Evolutionary conservation across 2,888 invertebrate genomes (phyloP).

Genomic region (Pogonocherus hispidulus): DNA sequence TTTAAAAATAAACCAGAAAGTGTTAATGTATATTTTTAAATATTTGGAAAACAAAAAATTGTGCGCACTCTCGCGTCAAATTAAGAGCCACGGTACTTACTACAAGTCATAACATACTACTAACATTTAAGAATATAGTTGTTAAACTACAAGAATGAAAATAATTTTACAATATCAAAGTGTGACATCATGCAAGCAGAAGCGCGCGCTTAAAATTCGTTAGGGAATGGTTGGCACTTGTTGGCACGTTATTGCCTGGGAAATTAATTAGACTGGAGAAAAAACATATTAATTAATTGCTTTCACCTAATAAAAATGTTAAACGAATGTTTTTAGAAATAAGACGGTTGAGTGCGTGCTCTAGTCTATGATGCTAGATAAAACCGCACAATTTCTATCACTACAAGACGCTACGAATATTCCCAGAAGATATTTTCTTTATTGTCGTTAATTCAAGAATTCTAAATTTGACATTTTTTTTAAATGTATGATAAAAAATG

Average conservation of each 20-base stretch:
- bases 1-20: conserved; percentile 32
- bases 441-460: too few relatives aligned
- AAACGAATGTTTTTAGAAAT: too few relatives aligned
- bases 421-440: too few relatives aligned
- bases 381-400: too few relatives aligned
- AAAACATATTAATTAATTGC: too few relatives aligned
- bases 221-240: conserved; percentile 6
- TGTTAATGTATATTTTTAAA: conserved; percentile 34
- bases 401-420: too few relatives aligned
- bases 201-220: conserved; percentile 34
- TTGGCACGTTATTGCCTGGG: too few relatives aligned
- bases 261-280: not conserved
- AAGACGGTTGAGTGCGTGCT: too few relatives aligned
- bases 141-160: conserved; percentile 38
- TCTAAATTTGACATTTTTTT: too few relatives aligned
- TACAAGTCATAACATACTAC: conserved; percentile 23
- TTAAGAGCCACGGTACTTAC: conserved; percentile 3
- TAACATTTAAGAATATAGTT: conserved; percentile 10
- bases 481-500: too few relatives aligned
- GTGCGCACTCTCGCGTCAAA: conserved; percentile 18
- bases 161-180: conserved; percentile 40
- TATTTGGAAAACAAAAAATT: conserved; percentile 20
- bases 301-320: too few relatives aligned
- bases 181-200: conserved; percentile 43
- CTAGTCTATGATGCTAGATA: too few relatives aligned